Conservation (phyloP, 2,113 vertebrate species). For the Syrmaticus mikado region DNA sequence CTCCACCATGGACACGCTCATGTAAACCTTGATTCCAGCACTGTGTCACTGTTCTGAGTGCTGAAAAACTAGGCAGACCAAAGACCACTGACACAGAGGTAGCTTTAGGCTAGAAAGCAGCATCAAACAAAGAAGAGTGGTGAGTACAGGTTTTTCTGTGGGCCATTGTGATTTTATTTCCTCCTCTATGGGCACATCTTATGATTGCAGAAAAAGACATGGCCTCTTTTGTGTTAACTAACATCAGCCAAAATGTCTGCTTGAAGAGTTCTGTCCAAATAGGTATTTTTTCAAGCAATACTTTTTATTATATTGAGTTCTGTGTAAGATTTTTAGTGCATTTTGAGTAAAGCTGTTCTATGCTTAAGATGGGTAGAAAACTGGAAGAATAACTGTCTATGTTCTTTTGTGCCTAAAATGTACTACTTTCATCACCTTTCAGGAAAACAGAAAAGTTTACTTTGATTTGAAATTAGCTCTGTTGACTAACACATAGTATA, state of each 20-base stretch:
- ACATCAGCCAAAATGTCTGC: neutral
- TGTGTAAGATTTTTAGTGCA: neutral
- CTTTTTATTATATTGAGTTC: neutral
- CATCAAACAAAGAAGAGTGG: neutral
- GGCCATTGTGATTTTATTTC: neutral
- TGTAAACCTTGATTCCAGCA: neutral
- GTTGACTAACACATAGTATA: neutral
- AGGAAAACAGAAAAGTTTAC: neutral
- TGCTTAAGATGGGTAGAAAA: neutral
- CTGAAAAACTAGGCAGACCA: neutral
- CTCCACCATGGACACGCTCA: accelerated
- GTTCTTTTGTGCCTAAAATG: neutral
- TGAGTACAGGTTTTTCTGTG: neutral
- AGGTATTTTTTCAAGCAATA: neutral
- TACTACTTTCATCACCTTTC: neutral
- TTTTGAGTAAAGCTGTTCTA: neutral
- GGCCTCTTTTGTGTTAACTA: neutral
- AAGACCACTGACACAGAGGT: neutral
- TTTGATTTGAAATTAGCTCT: neutral
- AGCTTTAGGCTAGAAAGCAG: neutral
- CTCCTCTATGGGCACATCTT: neutral
- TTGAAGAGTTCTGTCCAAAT: neutral
- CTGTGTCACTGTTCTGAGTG: neutral
- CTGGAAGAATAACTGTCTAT: neutral
- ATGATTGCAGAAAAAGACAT: neutral